A percentile compares a stretch with the other conserved stretches of the same genome.
Conservation (phyloP, 2,888 invertebrate genomes). For the Colostygia pectinataria region DNA sequence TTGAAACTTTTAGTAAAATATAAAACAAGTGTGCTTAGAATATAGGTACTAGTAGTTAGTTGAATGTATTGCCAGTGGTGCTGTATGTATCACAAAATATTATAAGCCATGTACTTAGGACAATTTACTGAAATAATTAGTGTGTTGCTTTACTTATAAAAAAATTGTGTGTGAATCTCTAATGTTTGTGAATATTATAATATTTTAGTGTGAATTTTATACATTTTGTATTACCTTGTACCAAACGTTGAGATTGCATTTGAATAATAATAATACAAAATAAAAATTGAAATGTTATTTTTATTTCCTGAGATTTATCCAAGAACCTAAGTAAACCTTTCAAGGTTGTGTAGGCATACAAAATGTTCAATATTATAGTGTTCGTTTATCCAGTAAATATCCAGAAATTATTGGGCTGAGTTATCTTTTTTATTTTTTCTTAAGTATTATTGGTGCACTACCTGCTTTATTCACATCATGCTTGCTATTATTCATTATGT, state of each 20-base stretch:
- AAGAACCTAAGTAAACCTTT: no score
- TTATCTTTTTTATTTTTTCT: not conserved
- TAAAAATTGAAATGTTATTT: conserved; percentile 54
- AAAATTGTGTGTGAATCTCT: conserved; percentile 63
- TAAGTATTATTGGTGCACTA: not conserved
- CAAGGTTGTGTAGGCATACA: no score
- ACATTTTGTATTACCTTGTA: conserved; percentile 80
- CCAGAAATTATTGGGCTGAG: not conserved
- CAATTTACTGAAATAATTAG: conserved; percentile 33
- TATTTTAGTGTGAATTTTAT: conserved; percentile 72
- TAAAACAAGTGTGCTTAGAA: conserved; percentile 16
- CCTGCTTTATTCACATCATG: conserved; percentile 13
- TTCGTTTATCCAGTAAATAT: no score
- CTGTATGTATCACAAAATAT: conserved; percentile 41
- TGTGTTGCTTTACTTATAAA: conserved; percentile 52
- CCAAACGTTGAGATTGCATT: conserved; percentile 81
- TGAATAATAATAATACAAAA: conserved; percentile 65
- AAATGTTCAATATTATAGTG: no score
- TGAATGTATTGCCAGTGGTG: conserved; percentile 32
- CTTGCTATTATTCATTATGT: conserved; percentile 19
- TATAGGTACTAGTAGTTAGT: conserved; percentile 18
- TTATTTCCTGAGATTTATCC: no score
- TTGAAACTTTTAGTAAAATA: conserved; percentile 6
- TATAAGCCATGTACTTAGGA: conserved; percentile 43
- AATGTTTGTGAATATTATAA: conserved; percentile 55